Percentiles rank a stretch among this genome's conserved stretches.
Evolutionary conservation across 2,113 vertebrate genomes (phyloP).

Genomic region (Bubalus kerabau): DNA sequence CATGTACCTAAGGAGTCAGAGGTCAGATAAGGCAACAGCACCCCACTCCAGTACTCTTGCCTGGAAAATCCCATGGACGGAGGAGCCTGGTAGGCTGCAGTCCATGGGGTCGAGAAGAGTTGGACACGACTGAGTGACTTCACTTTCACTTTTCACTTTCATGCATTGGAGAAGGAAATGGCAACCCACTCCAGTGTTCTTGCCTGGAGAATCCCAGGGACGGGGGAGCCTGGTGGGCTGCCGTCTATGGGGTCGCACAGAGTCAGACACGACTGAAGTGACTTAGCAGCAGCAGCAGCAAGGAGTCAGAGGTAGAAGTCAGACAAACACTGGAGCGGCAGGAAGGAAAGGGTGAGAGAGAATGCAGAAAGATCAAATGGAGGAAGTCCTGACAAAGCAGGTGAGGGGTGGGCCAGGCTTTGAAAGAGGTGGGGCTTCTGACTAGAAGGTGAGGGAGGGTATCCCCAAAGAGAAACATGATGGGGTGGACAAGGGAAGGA

Average conservation of each 20-base stretch:
- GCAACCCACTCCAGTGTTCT: too few species aligned
- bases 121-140: rapidly evolving
- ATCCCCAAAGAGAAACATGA: neutral
- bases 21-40: neutral
- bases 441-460: neutral
- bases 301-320: neutral
- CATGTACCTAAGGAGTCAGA: neutral
- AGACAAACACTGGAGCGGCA: neutral
- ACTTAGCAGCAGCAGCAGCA: too few species aligned
- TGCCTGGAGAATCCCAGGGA: too few species aligned
- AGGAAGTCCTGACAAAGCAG: neutral
- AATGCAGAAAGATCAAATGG: neutral
- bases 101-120: too few species aligned
- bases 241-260: too few species aligned
- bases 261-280: too few species aligned
- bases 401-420: neutral
- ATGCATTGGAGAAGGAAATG: too few species aligned
- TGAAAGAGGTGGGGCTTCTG: neutral
- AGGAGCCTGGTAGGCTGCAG: too few species aligned
- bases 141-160: too few species aligned
- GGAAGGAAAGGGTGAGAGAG: neutral
- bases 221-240: too few species aligned
- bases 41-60: too few species aligned
- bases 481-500: neutral
- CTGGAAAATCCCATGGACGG: too few species aligned